phyloP scores from a whole-genome alignment of 2,113 vertebrate genomes.

The Nothobranchius kuhntae region DNA sequence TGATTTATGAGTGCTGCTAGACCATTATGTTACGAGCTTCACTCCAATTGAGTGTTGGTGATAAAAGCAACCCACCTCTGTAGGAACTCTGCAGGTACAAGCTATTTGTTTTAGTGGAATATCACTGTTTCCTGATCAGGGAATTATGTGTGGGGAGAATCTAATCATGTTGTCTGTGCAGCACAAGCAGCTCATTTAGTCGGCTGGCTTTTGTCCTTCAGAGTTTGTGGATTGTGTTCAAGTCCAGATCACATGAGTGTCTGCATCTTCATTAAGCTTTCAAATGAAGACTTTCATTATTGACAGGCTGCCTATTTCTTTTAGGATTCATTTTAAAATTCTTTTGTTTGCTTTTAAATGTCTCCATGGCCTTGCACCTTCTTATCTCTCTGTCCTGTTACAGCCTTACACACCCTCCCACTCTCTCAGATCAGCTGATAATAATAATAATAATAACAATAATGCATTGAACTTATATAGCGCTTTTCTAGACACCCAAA shows the following conservation, averaged over 20 bases:
- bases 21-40: slow-evolving; percentile 71
- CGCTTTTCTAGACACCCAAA: no score
- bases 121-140: slow-evolving; percentile 54
- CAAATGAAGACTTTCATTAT: slow-evolving; percentile 17
- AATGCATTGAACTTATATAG: no score
- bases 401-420: no score
- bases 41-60: slow-evolving; percentile 38
- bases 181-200: slow-evolving; percentile 47
- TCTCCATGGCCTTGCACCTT: no score
- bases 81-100: slow-evolving; percentile 44
- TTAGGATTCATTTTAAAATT: no score
- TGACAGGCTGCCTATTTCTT: no score
- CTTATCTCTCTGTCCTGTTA: no score
- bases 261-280: slow-evolving; percentile 46
- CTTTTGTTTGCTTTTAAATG: no score
- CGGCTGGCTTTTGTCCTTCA: slow-evolving; percentile 43
- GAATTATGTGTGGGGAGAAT: slow-evolving; percentile 43
- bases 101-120: slow-evolving; percentile 55
- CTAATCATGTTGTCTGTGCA: slow-evolving; percentile 43
- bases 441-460: no score
- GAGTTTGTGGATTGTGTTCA: slow-evolving; percentile 32
- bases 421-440: no score
- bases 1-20: slow-evolving; percentile 74
- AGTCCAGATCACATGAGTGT: not conserved
- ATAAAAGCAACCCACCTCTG: slow-evolving; percentile 58